These are phyloP conservation scores for Leptopilina syphax DNA, from an alignment of 2,888 invertebrate species.

Conservation along the genomic window DNA sequence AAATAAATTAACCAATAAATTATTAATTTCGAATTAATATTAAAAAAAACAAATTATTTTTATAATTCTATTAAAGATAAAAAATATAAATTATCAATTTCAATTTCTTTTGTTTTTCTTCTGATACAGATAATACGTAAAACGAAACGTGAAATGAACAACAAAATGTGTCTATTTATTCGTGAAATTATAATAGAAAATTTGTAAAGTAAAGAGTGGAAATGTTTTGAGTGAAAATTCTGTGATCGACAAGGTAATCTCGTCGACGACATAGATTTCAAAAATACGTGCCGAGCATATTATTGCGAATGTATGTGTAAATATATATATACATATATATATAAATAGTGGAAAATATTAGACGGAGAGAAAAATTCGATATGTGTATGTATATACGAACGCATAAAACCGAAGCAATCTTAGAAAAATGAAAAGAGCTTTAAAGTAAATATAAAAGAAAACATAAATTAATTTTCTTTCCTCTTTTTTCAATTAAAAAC, in stretches of 20 bases:
- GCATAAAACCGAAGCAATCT: not conserved
- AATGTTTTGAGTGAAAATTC: not conserved
- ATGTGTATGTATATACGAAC: not conserved
- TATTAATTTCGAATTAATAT: too few relatives aligned
- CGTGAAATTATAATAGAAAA: not conserved
- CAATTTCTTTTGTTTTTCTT: too few relatives aligned
- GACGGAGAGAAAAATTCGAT: not conserved
- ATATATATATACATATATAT: too few relatives aligned
- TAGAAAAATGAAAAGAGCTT: not conserved
- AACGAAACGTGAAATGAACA: too few relatives aligned
- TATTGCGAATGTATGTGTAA: not conserved
- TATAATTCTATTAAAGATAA: too few relatives aligned
- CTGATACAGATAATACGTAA: too few relatives aligned
- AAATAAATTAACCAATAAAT: too few relatives aligned
- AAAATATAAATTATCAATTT: too few relatives aligned
- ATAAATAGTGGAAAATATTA: not conserved
- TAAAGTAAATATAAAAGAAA: not conserved
- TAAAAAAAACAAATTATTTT: too few relatives aligned
- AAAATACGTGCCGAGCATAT: not conserved
- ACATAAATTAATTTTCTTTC: not conserved
- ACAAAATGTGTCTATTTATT: not conserved
- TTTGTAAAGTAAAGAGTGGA: not conserved
- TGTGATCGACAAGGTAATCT: constrained; percentile 31
- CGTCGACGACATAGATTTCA: not conserved
- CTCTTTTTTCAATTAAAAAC: too few relatives aligned